phyloP scores from a whole-genome alignment of 2,888 invertebrate genomes.

The Chelonus formosanus region DNA sequence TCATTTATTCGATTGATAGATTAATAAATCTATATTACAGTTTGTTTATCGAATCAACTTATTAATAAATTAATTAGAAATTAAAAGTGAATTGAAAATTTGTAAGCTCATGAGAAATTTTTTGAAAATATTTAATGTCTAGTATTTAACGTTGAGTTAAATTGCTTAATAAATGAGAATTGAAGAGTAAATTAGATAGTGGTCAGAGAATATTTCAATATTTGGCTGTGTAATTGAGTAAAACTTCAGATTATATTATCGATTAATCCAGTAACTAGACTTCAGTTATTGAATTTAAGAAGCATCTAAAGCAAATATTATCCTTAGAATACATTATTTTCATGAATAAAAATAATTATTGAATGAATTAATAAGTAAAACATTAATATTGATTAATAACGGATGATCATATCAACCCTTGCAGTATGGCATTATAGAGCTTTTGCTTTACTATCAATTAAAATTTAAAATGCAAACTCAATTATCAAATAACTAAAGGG shows the following conservation, averaged over 20 bases:
- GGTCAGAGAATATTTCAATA: background rate
- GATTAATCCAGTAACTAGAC: no score
- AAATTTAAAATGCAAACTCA: conserved; percentile 2
- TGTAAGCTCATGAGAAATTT: background rate
- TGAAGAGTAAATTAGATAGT: background rate
- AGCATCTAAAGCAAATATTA: no score
- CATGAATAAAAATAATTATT: background rate
- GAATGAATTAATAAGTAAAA: conserved; percentile 6
- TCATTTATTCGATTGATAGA: no score
- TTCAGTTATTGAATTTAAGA: no score
- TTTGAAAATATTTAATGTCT: conserved; percentile 2
- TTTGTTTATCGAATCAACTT: no score
- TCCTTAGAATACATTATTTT: conserved; percentile 17
- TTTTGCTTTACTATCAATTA: conserved; percentile 2
- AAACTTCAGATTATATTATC: no score
- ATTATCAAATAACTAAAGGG: background rate
- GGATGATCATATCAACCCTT: conserved; percentile 24
- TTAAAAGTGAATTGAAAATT: no score
- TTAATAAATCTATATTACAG: no score
- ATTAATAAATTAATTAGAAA: no score
- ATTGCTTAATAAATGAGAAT: background rate
- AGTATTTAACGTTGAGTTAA: background rate
- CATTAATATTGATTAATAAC: conserved; percentile 7
- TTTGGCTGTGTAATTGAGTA: conserved; percentile 7
- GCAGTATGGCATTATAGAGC: conserved; percentile 10